phyloP scores from a whole-genome alignment of 37 sponge, comb jelly and placozoan genomes.

The Diacarnus erythraeanus region DNA sequence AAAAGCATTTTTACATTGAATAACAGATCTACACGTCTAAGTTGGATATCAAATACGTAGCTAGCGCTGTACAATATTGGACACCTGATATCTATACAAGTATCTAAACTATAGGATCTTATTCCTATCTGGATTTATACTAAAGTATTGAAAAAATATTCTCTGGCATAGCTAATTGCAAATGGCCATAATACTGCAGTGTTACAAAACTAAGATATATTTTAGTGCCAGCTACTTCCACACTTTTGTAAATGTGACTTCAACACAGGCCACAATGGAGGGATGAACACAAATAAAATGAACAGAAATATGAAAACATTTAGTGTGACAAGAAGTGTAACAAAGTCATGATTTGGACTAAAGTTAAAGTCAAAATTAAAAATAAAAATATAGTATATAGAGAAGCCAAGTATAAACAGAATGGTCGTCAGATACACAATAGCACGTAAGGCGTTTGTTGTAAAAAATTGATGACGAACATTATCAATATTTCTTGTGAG shows the following conservation, averaged over 20 bases:
- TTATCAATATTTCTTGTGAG: background rate
- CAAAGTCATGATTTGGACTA: background rate
- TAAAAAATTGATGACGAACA: background rate
- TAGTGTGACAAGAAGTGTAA: background rate
- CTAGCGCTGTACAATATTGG: too few relatives aligned
- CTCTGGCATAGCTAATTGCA: too few relatives aligned
- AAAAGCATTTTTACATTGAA: too few relatives aligned
- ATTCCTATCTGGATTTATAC: too few relatives aligned
- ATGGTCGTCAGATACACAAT: conserved; percentile 3
- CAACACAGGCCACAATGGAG: background rate
- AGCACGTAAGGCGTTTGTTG: background rate
- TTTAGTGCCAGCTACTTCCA: background rate
- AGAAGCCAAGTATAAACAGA: background rate
- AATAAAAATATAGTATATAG: background rate
- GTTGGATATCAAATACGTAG: too few relatives aligned
- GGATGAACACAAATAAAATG: background rate
- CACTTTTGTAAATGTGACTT: background rate
- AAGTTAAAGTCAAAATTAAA: background rate
- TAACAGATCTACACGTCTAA: too few relatives aligned
- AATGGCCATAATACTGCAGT: too few relatives aligned
- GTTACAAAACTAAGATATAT: too few relatives aligned
- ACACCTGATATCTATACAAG: too few relatives aligned
- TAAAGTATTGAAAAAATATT: too few relatives aligned
- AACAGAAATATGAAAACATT: background rate
- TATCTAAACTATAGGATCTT: too few relatives aligned